These are phyloP conservation scores for Anniella stebbinsi DNA, from an alignment of 2,797 vertebrate species.

Conservation along the genomic window DNA sequence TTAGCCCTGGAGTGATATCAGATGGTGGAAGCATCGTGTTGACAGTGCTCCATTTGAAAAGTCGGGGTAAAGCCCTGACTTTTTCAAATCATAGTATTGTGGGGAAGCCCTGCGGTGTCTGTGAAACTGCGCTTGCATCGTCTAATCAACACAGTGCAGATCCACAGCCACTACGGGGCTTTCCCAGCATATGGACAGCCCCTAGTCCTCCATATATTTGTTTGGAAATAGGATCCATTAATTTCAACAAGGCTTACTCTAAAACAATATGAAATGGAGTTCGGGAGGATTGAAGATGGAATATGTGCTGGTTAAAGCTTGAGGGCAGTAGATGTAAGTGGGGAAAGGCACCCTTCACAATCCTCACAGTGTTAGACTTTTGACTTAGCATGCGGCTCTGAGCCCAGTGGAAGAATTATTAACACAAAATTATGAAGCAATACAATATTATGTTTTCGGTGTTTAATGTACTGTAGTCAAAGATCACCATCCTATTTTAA, in stretches of 20 bases:
- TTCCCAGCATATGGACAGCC: no score
- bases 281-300: background rate
- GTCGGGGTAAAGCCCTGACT: no score
- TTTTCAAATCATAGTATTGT: no score
- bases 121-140: no score
- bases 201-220: background rate
- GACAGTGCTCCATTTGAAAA: no score
- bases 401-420: constrained; percentile 57
- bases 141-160: no score
- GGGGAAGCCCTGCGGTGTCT: no score
- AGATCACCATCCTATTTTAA: constrained; percentile 54
- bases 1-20: no score
- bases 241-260: background rate
- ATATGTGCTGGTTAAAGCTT: constrained; percentile 30
- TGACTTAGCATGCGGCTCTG: constrained; percentile 56
- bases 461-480: constrained; percentile 64
- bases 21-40: no score
- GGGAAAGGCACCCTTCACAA: constrained; percentile 52
- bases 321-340: constrained; percentile 37
- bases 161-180: no score
- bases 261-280: background rate
- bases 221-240: background rate
- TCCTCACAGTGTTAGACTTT: constrained; percentile 52
- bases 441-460: constrained; percentile 63
- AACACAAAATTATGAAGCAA: constrained; percentile 55